phyloP scores from a whole-genome alignment of 1,140 invertebrate species.

The Diachasmimorpha longicaudata region DNA sequence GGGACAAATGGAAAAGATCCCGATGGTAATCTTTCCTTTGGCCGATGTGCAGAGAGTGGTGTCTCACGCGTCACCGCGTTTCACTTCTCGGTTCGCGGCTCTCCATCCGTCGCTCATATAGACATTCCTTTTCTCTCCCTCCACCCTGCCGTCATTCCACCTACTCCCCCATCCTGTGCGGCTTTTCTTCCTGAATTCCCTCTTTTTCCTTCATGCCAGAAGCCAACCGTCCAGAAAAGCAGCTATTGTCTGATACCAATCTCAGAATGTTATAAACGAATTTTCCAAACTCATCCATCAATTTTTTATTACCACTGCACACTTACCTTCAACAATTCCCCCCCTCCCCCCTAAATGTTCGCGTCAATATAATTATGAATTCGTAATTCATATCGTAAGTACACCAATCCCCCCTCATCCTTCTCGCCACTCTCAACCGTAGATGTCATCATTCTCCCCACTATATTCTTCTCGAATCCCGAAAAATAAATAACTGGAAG shows the following conservation, averaged over 20 bases:
- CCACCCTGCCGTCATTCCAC: conserved; percentile 13
- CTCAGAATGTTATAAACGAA: background rate
- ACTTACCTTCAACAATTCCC: too few relatives aligned
- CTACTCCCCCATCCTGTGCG: conserved; percentile 20
- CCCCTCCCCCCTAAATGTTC: too few relatives aligned
- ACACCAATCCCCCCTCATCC: background rate
- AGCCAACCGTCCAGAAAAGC: background rate
- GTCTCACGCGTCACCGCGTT: conserved; percentile 58
- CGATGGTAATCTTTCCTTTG: conserved; percentile 61
- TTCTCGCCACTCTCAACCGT: background rate
- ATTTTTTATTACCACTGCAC: background rate
- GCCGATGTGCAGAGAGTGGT: conserved; percentile 54
- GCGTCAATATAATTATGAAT: background rate
- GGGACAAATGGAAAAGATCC: conserved; percentile 43
- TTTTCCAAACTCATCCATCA: background rate
- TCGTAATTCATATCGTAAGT: too few relatives aligned
- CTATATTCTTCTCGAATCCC: background rate
- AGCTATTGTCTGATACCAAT: conserved; percentile 7
- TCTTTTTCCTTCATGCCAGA: background rate
- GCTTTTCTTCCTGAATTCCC: conserved; percentile 16
- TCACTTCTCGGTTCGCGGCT: conserved; percentile 36
- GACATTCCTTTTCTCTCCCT: conserved; percentile 55
- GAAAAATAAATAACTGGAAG: background rate
- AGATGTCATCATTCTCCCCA: background rate
- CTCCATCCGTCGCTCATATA: conserved; percentile 54